A percentile compares a stretch with the other conserved stretches of the same genome.
Conservation (phyloP, 2,113 vertebrate species). For the Bufo bufo region DNA sequence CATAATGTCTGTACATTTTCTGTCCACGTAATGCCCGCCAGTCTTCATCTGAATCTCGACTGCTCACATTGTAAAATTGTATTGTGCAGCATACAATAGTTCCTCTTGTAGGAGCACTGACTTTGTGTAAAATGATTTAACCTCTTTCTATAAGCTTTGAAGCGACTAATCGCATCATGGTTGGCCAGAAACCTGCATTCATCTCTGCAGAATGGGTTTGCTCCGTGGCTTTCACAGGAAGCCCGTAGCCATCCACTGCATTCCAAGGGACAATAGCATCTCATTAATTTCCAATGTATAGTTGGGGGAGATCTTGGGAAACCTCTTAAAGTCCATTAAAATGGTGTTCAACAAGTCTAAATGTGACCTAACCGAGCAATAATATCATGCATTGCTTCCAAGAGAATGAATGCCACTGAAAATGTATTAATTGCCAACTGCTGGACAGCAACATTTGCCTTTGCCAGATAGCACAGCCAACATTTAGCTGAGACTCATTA, state of each 20-base stretch:
- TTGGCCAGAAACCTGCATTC: slow-evolving; percentile 10
- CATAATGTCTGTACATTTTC: background rate
- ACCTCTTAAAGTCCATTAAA: slow-evolving; percentile 23
- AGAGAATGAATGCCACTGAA: background rate
- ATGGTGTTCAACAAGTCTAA: slow-evolving; percentile 29
- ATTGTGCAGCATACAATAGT: background rate
- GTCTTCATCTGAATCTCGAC: background rate
- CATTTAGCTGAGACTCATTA: background rate
- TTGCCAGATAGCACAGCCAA: background rate
- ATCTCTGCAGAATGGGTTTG: background rate
- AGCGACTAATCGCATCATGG: slow-evolving; percentile 18
- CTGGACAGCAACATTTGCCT: slow-evolving; percentile 6
- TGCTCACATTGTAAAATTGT: background rate
- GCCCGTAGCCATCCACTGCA: background rate
- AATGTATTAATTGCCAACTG: slow-evolving; percentile 22
- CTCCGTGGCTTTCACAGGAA: slow-evolving; percentile 17
- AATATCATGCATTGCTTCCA: slow-evolving; percentile 25
- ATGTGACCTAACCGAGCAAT: slow-evolving; percentile 8
- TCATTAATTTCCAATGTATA: slow-evolving; percentile 47
- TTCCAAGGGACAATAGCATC: slow-evolving; percentile 30
- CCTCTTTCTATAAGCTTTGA: slow-evolving; percentile 19
- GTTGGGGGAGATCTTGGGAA: background rate
- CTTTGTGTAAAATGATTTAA: slow-evolving; percentile 22
- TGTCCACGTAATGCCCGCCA: background rate
- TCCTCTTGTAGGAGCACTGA: background rate